Conservation (phyloP, 2,797 vertebrate genomes). For the Chanos chanos region DNA sequence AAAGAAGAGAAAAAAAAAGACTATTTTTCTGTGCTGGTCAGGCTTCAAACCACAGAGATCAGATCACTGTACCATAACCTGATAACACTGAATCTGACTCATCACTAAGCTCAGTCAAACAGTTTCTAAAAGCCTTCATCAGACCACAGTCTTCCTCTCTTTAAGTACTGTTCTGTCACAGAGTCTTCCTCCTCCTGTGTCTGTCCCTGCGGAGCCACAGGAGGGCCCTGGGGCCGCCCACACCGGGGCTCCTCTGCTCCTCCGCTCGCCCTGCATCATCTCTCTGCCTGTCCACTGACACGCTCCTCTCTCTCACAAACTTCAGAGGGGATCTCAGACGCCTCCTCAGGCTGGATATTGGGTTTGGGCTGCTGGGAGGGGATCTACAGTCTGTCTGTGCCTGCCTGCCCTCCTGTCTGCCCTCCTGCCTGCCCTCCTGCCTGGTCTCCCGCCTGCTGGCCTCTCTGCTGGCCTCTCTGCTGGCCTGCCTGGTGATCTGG, state of each 20-base stretch:
- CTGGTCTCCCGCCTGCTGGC: slow-evolving; percentile 6
- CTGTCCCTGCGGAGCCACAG: slow-evolving; percentile 68
- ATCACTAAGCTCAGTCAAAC: no score
- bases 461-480: slow-evolving; percentile 22
- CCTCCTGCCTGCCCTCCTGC: neutral
- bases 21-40: no score
- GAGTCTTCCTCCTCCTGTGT: slow-evolving; percentile 70
- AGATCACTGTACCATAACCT: no score
- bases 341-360: slow-evolving; percentile 60
- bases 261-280: neutral
- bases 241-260: slow-evolving; percentile 16
- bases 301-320: slow-evolving; percentile 78
- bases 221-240: slow-evolving; percentile 55
- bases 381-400: slow-evolving; percentile 3
- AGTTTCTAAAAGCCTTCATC: no score
- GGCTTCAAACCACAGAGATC: no score
- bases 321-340: slow-evolving; percentile 69
- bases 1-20: no score
- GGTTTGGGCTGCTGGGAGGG: slow-evolving; percentile 25
- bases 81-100: no score
- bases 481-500: slow-evolving; percentile 71
- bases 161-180: no score
- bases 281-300: slow-evolving; percentile 48
- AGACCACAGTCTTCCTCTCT: no score
- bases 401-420: neutral